Percentiles rank a stretch among this genome's conserved stretches.
phyloP scores from a whole-genome alignment of 2,797 vertebrate species.

The Hippocampus kuda region DNA sequence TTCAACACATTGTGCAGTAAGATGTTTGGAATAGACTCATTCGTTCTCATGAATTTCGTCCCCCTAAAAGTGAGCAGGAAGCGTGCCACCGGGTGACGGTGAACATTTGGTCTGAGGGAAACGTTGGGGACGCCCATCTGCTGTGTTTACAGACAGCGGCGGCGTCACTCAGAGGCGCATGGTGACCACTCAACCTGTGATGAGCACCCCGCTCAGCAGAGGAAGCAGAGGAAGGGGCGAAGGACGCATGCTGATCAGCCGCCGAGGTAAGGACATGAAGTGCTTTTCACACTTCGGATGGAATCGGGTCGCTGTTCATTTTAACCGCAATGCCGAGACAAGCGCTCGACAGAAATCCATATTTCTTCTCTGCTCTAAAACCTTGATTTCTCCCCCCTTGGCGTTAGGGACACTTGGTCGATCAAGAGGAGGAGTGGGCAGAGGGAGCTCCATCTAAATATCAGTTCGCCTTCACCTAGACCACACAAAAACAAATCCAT shows the following conservation, averaged over 20 bases:
- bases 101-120: neutral
- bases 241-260: constrained; percentile 36
- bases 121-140: neutral
- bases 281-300: neutral
- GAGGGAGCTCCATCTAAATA: constrained; percentile 35
- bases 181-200: constrained; percentile 26
- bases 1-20: neutral
- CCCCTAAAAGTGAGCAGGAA: neutral
- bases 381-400: neutral
- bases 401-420: constrained; percentile 37
- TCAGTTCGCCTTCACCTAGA: neutral
- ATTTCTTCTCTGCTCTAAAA: neutral
- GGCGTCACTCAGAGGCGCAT: constrained; percentile 36
- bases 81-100: neutral
- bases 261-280: constrained; percentile 40
- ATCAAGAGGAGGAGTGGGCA: constrained; percentile 48
- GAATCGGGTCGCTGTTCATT: neutral
- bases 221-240: constrained; percentile 40
- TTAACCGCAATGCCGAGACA: neutral
- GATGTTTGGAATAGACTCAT: neutral
- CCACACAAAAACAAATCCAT: neutral
- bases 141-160: constrained; percentile 38
- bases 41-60: neutral
- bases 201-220: constrained; percentile 31
- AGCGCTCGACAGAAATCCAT: neutral